Base-by-base conservation (phyloP, 2,113 vertebrate species). In the Oncorhynchus mykiss region DNA sequence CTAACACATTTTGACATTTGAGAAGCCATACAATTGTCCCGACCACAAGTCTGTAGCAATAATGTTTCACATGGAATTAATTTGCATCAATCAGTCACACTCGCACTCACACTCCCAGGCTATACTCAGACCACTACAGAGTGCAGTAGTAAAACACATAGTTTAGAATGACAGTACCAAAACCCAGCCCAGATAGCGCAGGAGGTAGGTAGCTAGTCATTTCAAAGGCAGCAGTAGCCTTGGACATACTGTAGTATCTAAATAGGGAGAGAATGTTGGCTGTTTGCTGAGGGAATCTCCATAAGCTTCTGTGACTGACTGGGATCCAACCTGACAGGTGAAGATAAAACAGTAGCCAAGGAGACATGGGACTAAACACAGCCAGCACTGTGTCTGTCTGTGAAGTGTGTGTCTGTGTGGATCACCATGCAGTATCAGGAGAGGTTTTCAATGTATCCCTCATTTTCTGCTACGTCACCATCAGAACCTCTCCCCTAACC, bases 291-390 rank as follows among this genome's bases (percentile, higher is more conserved):
- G 76, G 76, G 34, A 78, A 87, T 77, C 78, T 73, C 75, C 72
- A 77, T 20, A 84, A 82, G 76, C 73, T 71, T 34, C 34, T 71
- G 59, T 83, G 82, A 81, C 45, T 82, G 78, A 82, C 82, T 57
- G 70, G 75, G 39, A 78, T 71, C 74, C 81, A 74, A 69, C 81
- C 80, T 87, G 88, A 85, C 76, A 79, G 73, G 84, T 80, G 73
- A 82, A 88, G 81, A 90, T 84, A 87, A 88, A 85, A 79, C 67
- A 72, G 74, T 49, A 81, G 67, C 59, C n/a, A 22, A 62, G 7
- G n/a, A 62, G 54, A 20, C 54, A 57, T 71, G 29, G 39, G 73
- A 14, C 25, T 54, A 60, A 79, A 70, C 51, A 72, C 34, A 62
- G 73, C 45, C 73, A 80, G 20, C 72, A 18, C 51, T 62, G 67